Base-by-base conservation (phyloP, 2,888 invertebrate genomes). In the Cryptus viduatorius region DNA sequence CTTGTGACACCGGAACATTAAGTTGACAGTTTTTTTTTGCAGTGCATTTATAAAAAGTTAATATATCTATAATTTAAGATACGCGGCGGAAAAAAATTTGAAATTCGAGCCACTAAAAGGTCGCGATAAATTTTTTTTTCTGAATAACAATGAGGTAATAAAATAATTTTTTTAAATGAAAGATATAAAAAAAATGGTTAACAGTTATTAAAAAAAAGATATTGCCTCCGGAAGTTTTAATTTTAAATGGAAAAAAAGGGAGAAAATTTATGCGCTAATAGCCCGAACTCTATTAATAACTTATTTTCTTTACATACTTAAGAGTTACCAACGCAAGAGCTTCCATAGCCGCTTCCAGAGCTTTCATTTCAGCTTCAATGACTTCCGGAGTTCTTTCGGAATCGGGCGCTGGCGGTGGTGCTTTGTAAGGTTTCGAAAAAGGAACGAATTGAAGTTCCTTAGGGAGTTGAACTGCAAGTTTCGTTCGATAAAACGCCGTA, bases 351-450 rank as follows among this genome's bases (percentile, higher is more conserved):
- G 95, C 94, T 88, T 98, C 97, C 31, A 96, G 95, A 87, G 95
- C 95, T 90, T 96, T 96, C 92, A 97, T 95, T 92, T 97, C 97
- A 0, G 96, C 96, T 89, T 98, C 98, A 31, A 97, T 96, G 90
- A 97, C 96, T 94, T 97, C 97, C 0, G 97, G 97, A 29, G 96
- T 94, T 65, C 97, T 95, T 4, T 96, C 95, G 3, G 96, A 95
- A 0, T 96, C 96, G 0, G 96, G 95, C 1, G 96, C 95, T 0
- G 96, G 95, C 0, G 95, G 95, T 0, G 97, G 96, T 0, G 97
- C 96, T 1, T 95, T 94, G 91, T 97, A 97, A 24, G 95, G 95
- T 16, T 96, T 96, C 81, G 95, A 95, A 90, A 97, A 97, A 0
- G 94, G 94, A 19, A 95, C 95, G 56, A 94, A 94, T 87, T 95